Base-by-base conservation (phyloP, 1,140 invertebrate species). In the Cheumatopsyche charites region DNA sequence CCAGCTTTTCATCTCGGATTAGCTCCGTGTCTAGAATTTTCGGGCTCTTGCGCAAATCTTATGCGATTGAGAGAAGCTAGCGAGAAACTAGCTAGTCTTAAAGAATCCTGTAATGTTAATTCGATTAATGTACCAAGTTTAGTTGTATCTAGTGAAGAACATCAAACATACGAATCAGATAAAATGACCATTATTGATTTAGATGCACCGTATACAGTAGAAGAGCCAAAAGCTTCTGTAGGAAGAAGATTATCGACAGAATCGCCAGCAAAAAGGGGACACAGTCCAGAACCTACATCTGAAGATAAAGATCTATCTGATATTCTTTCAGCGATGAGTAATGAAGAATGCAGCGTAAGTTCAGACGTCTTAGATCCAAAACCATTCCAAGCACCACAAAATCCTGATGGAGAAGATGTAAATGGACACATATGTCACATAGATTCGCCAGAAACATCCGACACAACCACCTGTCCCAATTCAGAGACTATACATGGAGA, bases 361-460 rank as follows among this genome's bases (percentile, higher is more conserved):
- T 89, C 88, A 0, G 88, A 90, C 77, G 87, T 89, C 23, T 83
- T 88, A 23, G 88, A 90, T 74, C 78, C 79, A 19, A 86, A 85
- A 77, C 82, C 85, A 0, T 84, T 82, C 67, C 77, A 79, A 70
- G 77, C 79, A 9, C 75, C 79, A 23, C 81, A 81, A 74, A 78
- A 79, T 42, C 79, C 78, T 55, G 80, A 82, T 61, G 85, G 86
- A 5, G 81, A 83, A 11, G 86, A 88, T 71, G 78, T 86, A 66
- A 82, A 82, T n/a, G 84, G 82, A 42, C 83, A 87, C 49, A 91
- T 93, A 13, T 87, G 87, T 11, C 91, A 94, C 76, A 93, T 93
- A 49, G 92, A 94, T 74, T 93, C 91, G 0, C 91, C 92, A 0
- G 92, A 94, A 82, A 86, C 88, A 45, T 92, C 91, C 0, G 92